Conservation (phyloP, 2,888 invertebrate species). For the Conus canariensis region DNA sequence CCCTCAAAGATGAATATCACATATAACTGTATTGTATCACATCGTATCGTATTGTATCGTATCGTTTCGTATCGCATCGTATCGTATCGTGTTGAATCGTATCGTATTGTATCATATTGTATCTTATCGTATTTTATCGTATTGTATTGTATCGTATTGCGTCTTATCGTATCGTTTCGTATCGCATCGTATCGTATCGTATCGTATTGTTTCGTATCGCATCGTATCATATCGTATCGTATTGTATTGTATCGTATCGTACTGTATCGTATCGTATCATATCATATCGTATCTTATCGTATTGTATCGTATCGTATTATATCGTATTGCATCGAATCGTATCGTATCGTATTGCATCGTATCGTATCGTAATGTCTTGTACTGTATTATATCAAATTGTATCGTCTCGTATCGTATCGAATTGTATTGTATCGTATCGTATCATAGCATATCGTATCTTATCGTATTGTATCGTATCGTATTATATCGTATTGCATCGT, state of each 20-base stretch:
- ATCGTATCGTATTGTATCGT: neutral
- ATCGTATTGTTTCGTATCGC: neutral
- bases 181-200: neutral
- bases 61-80: neutral
- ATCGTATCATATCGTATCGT: neutral
- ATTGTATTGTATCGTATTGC: neutral
- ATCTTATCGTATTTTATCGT: neutral
- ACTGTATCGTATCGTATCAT: no score
- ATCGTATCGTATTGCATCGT: neutral
- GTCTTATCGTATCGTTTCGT: neutral
- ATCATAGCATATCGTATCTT: no score
- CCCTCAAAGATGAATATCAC: no score
- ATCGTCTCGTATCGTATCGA: no score
- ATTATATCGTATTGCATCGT: no score
- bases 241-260: neutral
- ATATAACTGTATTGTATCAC: neutral
- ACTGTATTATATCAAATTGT: no score
- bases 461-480: no score
- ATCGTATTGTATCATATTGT: neutral
- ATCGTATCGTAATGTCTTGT: neutral
- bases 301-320: neutral
- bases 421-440: no score
- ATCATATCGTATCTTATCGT: no score
- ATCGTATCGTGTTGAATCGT: no score
- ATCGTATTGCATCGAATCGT: neutral